A percentile compares a stretch with the other conserved stretches of the same genome.
Evolutionary conservation across 2,888 invertebrate genomes (phyloP).

Genomic region (Papilio demoleus): DNA sequence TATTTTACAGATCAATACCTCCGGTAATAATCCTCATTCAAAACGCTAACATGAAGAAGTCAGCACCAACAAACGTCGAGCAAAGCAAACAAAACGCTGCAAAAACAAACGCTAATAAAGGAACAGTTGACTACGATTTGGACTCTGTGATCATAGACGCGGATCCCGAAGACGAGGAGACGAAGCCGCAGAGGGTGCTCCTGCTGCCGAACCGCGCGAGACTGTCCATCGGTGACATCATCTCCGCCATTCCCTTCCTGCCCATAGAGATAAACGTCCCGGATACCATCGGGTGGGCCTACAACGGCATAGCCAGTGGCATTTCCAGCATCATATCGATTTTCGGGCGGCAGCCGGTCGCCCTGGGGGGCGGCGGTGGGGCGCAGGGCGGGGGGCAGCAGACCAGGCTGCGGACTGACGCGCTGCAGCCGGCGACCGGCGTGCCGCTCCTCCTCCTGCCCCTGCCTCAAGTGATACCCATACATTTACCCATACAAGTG

Average conservation of each 20-base stretch:
- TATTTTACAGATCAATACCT: constrained; percentile 52
- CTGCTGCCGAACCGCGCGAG: constrained; percentile 57
- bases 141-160: constrained; percentile 67
- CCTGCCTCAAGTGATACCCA: constrained; percentile 53
- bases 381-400: constrained; percentile 51
- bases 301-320: constrained; percentile 61
- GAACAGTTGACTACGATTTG: constrained; percentile 53
- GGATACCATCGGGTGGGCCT: constrained; percentile 78
- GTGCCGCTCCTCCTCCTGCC: constrained; percentile 61
- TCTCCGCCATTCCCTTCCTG: constrained; percentile 81
- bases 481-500: constrained; percentile 48
- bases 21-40: constrained; percentile 62
- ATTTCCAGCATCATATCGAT: constrained; percentile 60
- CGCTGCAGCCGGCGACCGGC: constrained; percentile 50
- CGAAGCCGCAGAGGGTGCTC: constrained; percentile 51
- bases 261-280: constrained; percentile 86
- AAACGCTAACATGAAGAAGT: constrained; percentile 42
- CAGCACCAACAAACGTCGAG: constrained; percentile 32
- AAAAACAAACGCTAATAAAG: constrained; percentile 48
- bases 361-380: no score
- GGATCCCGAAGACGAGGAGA: constrained; percentile 48
- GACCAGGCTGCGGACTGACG: constrained; percentile 37
- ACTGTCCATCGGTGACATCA: constrained; percentile 71
- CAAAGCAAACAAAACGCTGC: constrained; percentile 43
- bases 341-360: constrained; percentile 60